phyloP scores from a whole-genome alignment of 2,888 invertebrate genomes.

The Erebia ligea region DNA sequence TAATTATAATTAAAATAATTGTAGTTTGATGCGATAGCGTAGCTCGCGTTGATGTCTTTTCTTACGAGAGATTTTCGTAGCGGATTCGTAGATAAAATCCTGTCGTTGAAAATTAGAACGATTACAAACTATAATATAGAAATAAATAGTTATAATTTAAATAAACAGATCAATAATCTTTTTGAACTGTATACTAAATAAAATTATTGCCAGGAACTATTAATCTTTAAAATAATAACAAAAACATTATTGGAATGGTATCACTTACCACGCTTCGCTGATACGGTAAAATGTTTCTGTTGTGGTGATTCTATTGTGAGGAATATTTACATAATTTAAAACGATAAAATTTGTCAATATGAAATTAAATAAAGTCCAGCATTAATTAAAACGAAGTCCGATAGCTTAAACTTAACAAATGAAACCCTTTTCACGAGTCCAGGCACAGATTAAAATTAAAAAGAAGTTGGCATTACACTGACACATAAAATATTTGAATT shows the following conservation, averaged over 20 bases:
- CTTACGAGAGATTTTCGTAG: slow-evolving; percentile 35
- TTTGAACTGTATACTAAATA: not conserved
- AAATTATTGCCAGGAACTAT: not conserved
- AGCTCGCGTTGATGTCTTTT: slow-evolving; percentile 67
- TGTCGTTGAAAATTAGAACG: not conserved
- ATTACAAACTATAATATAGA: not conserved
- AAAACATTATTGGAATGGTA: not conserved
- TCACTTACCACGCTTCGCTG: slow-evolving; percentile 6
- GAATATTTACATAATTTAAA: slow-evolving; percentile 9
- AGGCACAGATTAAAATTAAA: slow-evolving; percentile 28
- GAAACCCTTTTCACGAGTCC: slow-evolving; percentile 24
- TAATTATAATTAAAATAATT: too few species aligned
- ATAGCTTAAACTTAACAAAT: not conserved
- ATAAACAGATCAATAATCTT: not conserved
- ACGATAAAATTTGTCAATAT: not conserved
- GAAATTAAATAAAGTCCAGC: slow-evolving; percentile 7
- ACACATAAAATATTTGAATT: slow-evolving; percentile 46
- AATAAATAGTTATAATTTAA: too few species aligned
- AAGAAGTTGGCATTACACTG: slow-evolving; percentile 32
- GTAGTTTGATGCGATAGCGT: not conserved
- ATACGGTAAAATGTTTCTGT: not conserved
- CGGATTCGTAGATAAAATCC: not conserved
- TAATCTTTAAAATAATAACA: not conserved
- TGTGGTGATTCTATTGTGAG: not conserved
- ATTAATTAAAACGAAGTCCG: slow-evolving; percentile 19